Evolutionary conservation across 2,888 invertebrate genomes (phyloP), one percentile per base, ranked within the genome.

Genomic region (Pseudeuparius sepicola): DNA sequence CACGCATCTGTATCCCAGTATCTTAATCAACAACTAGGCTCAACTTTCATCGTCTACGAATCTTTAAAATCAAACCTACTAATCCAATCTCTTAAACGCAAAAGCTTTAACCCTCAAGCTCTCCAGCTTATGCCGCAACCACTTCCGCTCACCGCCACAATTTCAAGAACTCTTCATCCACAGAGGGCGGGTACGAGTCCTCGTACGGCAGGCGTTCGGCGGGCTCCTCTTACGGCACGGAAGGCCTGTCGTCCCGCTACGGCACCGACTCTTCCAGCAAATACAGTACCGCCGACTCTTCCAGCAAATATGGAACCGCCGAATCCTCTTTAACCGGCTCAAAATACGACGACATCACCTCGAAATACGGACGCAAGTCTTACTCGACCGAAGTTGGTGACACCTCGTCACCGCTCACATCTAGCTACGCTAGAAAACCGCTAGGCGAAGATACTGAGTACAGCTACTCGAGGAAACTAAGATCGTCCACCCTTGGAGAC

Each of bases 101-200:
- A n/a, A n/a, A n/a, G n/a, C n/a, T n/a, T n/a, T n/a, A n/a, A n/a
- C n/a, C n/a, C n/a, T n/a, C n/a, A n/a, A n/a, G n/a, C n/a, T n/a
- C n/a, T n/a, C n/a, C n/a, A n/a, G n/a, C n/a, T n/a, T n/a, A n/a
- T n/a, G n/a, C n/a, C n/a, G n/a, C n/a, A n/a, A n/a, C n/a, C n/a
- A n/a, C n/a, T 14, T 15, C 24, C 26, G 17, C 31, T 7, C 7
- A 27, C n/a, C 14, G 11, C 14, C 15, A 14, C 17, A 11, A 13
- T 30, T 11, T 7, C 6, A 11, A 35, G n/a, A n/a, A n/a, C n/a
- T n/a, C n/a, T 44, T 34, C 28, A 23, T 54, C 45, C 53, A 47
- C 57, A 59, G 60, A 59, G 47, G 56, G 55, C 16, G 53, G 56
- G 23, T 51, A 50, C 37, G 58, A 58, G 37, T 55, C 59, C 6